Base-by-base conservation (phyloP, 2,113 vertebrate genomes). In the Noctilio leporinus region DNA sequence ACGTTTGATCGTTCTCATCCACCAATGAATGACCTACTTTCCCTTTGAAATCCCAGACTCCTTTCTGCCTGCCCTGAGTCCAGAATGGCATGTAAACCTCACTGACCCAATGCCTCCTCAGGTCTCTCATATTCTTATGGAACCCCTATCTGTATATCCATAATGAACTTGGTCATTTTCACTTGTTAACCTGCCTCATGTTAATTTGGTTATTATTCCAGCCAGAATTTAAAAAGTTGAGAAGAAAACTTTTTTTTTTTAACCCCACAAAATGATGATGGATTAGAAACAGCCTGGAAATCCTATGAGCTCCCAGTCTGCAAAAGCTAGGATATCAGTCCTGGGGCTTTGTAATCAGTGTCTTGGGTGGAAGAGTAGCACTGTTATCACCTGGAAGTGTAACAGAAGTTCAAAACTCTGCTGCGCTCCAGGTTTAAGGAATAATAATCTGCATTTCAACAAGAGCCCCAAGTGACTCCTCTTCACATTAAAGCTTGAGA, bases 401-500 rank as follows among this genome's bases (percentile, higher is more conserved):
- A 5, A 83, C 5, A 22, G 3, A 73, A 84, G 64, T 47, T 65
- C 49, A 72, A 67, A 78, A 62, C 15, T 38, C 20, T 7, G 51
- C 28, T 33, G 40, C 3, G 10, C 55, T 86, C 43, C 69, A 77
- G 38, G 64, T 33, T 67, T 76, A 49, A 47, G 8, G 30, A 76
- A 57, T 55, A 78, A 45, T 86, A 67, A 35, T 70, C n/a, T 57
- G 20, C 65, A 16, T 67, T 77, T 93, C 45, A 82, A 72, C 12
- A 4, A 78, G 47, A 38, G 43, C 47, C 51, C 28, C 12, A 59
- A 47, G 67, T 33, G 84, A 90, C 26, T 80, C 1, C 20, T 51
- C 86, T 70, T 73, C 47, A 57, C 17, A 16, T n/a, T 67, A 51
- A 59, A 72, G 67, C 80, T 85, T 28, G 75, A 96, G 75, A 84